Base-by-base conservation (phyloP, 2,888 invertebrate genomes). In the Nasonia oneida region DNA sequence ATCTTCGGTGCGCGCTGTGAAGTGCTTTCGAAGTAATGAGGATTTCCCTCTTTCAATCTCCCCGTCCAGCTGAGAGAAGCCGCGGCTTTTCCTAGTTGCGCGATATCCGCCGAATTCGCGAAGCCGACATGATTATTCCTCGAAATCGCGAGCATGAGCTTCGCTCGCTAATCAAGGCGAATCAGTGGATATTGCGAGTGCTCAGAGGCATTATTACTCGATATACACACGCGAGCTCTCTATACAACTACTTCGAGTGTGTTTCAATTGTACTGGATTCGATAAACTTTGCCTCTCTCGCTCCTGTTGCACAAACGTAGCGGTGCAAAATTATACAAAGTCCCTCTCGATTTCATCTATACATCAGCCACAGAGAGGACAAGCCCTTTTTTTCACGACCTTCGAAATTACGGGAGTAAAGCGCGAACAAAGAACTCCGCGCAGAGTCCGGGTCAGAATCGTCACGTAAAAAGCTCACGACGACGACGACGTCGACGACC, bases 111-210 rank as follows among this genome's bases (percentile, higher is more conserved):
- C 57, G 6, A 18, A n/a, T 61, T 61, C 57, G 57, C n/a, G 6
- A 15, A 29, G 67, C n/a, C 67, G 67, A 39, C n/a, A 61, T 79
- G 67, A 84, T 77, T 75, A 75, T 61, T 61, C 23, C 18, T 61
- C 23, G n/a, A n/a, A n/a, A 23, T 14, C 6, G 4, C 67, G 14
- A 29, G 29, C 67, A 5, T 42, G 37, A 61, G 67, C 67, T 57
- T 50, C 37, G 70, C 70, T 53, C 42, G 42, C 50, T 79, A 83
- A 83, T 83, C 73, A 77, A 74, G 64, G 39, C 78, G 37, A 64
- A 73, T 78, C 83, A 78, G 79, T 74, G 74, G 29, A 61, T 79
- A 74, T 73, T 23, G 50, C 64, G 61, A 64, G n/a, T 0, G 23
- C n/a, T n/a, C 57, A 1, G 57, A 57, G 57, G 4, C 3, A 57